Base-by-base conservation (phyloP, 30 jellyfish, hydroid and myxozoan species). In the Clytia hemisphaerica region DNA sequence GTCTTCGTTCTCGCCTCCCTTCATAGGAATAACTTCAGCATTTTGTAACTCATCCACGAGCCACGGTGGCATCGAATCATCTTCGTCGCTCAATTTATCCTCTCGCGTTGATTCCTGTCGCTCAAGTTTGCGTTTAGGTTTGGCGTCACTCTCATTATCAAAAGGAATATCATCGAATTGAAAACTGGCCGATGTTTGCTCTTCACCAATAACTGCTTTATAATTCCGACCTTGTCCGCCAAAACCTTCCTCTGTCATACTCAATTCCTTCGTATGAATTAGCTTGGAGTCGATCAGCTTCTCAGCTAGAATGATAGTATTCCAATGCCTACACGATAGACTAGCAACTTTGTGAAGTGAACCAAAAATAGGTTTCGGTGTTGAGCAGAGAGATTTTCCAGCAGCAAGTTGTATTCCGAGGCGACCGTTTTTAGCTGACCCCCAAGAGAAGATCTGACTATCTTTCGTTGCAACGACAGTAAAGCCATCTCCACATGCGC, bases 281-380 rank as follows among this genome's bases (percentile, higher is more conserved):
- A 57, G 44, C 16, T 57, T 57, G 33, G 70, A 57, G 33, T 66
- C 26, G 76, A 61, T 10, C 77, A 19, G n/a, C 78, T 81, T 65
- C 55, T 81, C 67, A 54, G 72, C 93, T 53, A 86, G 79, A 6
- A 77, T 57, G 40, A 86, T 78, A 9, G 96, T 58, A 37, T 62
- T 83, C 96, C 96, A 86, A 49, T 77, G 91, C 2, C 93, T 50
- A 88, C 93, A 74, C 6, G 72, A 64, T 46, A 86, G 21, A 26
- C 82, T 58, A 37, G 96, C 96, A 2, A 86, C 96, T 49, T 71
- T 78, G 42, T 86, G 96, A 37, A 86, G 53, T 3, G 96, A 86
- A 34, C 96, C 96, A 75, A 86, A 86, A 5, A 86, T 86, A 19
- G 96, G 93, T 21, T 79, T 66, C n/a, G 96, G 96, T 2, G 76